Percentiles rank a stretch among this genome's conserved stretches.
These are phyloP conservation scores for Hydra vulgaris DNA, from an alignment of 30 jellyfish, hydroid and myxozoan species.

Conservation along the genomic window DNA sequence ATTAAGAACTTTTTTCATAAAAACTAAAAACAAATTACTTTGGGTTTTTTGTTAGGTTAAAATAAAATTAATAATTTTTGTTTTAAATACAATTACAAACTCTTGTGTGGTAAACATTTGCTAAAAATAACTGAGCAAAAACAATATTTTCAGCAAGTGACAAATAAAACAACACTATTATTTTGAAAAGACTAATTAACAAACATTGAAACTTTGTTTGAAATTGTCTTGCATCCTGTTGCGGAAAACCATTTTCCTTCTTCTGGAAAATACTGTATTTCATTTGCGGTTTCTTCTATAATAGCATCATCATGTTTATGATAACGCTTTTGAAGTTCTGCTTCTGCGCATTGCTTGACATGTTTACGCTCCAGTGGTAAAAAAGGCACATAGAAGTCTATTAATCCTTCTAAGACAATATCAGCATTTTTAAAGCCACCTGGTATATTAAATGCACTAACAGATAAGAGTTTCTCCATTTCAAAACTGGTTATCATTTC, in stretches of 20 bases:
- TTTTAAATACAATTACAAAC: too few species aligned
- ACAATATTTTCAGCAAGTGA: too few species aligned
- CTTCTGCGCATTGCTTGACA: slow-evolving; percentile 52
- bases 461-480: slow-evolving; percentile 41
- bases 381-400: slow-evolving; percentile 73
- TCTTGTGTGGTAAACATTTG: too few species aligned
- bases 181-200: too few species aligned
- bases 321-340: slow-evolving; percentile 27
- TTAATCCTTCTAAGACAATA: slow-evolving; percentile 36
- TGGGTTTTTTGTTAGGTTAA: too few species aligned
- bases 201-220: slow-evolving; percentile 13
- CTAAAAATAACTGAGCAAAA: too few species aligned
- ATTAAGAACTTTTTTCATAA: too few species aligned
- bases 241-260: slow-evolving; percentile 29
- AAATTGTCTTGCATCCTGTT: slow-evolving; percentile 75
- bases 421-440: slow-evolving; percentile 39
- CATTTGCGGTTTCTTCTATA: slow-evolving; percentile 52
- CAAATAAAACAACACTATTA: too few species aligned
- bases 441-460: slow-evolving; percentile 29
- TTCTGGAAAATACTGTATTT: slow-evolving; percentile 49
- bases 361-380: slow-evolving; percentile 79
- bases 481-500: slow-evolving; percentile 39
- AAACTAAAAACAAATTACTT: too few species aligned
- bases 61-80: too few species aligned
- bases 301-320: neutral